Conservation (phyloP, 1,140 invertebrate species). For the Bombus waltoni region DNA sequence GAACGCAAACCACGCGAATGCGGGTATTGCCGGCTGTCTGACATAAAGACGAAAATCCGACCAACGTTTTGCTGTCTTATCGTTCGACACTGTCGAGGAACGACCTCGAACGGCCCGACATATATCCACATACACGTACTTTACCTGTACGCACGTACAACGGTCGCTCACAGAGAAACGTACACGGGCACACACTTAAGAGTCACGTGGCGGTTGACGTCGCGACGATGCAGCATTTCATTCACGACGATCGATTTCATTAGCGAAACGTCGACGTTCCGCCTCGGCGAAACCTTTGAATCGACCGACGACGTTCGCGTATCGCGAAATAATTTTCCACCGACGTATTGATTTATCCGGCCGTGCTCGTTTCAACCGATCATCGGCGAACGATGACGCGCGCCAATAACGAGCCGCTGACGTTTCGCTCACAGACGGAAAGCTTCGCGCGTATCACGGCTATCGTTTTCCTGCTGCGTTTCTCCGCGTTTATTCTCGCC, state of each 20-base stretch:
- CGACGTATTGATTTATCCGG: conserved; percentile 39
- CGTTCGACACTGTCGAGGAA: conserved; percentile 40
- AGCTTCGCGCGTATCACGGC: neutral
- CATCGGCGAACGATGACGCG: conserved; percentile 48
- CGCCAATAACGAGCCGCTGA: conserved; percentile 26
- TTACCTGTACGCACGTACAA: neutral
- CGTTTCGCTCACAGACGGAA: conserved; percentile 14
- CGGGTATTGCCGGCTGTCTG: neutral
- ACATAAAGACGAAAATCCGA: conserved; percentile 12
- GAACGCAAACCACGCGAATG: neutral
- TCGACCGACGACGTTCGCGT: conserved; percentile 1
- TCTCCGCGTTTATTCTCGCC: conserved; percentile 11
- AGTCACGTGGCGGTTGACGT: conserved; percentile 61
- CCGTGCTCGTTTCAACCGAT: neutral
- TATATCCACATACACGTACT: neutral
- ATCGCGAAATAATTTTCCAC: conserved; percentile 38
- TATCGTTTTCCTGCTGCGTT: conserved; percentile 39
- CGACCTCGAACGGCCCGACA: conserved; percentile 52
- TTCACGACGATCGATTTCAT: conserved; percentile 62
- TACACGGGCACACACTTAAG: neutral
- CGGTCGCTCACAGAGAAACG: neutral
- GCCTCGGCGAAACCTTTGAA: conserved; percentile 49
- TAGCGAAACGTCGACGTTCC: conserved; percentile 40
- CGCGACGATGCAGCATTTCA: conserved; percentile 57
- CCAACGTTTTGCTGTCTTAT: conserved; percentile 55